Evolutionary conservation across 2,113 vertebrate genomes (phyloP).

Genomic region (Oreochromis aureus): DNA sequence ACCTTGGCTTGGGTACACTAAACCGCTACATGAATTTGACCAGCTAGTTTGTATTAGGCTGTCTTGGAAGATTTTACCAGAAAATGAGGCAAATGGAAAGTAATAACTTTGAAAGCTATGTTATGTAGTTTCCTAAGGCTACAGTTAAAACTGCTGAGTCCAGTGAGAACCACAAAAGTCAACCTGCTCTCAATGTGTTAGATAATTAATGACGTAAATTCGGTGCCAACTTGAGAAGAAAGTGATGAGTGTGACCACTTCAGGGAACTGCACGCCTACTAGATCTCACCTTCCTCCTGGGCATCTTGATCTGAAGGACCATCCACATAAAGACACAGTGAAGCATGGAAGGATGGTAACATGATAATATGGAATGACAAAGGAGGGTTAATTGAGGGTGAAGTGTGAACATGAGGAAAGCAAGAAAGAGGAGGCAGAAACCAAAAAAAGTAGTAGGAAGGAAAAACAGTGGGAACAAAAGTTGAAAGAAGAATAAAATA

Average conservation of each 20-base stretch:
- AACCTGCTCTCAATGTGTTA: background rate
- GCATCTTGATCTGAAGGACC: conserved; percentile 51
- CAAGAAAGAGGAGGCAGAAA: background rate
- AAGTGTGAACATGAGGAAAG: background rate
- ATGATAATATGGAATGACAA: background rate
- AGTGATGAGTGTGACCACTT: background rate
- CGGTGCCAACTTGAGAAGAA: background rate
- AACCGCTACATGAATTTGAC: background rate
- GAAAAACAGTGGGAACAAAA: background rate
- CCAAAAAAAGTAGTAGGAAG: background rate
- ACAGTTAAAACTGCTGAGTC: background rate
- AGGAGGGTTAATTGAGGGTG: background rate
- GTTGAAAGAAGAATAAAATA: background rate
- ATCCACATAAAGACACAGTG: background rate
- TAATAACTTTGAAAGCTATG: background rate
- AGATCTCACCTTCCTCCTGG: conserved; percentile 55
- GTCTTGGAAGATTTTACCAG: background rate
- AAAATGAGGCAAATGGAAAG: background rate
- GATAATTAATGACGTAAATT: background rate
- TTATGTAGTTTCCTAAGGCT: background rate
- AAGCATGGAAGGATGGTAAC: background rate
- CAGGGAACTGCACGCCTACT: background rate
- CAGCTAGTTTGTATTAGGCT: background rate
- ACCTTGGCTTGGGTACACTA: background rate
- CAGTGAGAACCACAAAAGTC: background rate